These are phyloP conservation scores for Rutilus rutilus DNA, from an alignment of 2,113 vertebrate genomes.

Conservation along the genomic window DNA sequence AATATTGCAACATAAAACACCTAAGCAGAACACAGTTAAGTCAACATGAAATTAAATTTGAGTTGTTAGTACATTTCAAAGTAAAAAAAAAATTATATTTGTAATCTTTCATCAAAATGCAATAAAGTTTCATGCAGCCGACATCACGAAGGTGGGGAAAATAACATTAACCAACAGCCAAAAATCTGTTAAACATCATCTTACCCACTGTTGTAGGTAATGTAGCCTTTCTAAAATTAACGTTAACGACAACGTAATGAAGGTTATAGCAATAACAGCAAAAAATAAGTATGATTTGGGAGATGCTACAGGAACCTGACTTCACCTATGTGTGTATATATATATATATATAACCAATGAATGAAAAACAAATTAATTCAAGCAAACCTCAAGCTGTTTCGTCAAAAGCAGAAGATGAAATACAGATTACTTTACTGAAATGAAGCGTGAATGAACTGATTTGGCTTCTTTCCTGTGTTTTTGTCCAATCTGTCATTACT, in stretches of 20 bases:
- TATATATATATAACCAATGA: too few species aligned
- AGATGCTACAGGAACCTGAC: too few species aligned
- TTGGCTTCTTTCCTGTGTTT: constrained; percentile 1
- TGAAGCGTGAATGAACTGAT: neutral
- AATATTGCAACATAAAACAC: constrained; percentile 8
- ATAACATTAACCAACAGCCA: neutral
- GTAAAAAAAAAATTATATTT: neutral
- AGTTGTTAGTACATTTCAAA: neutral
- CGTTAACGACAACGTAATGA: too few species aligned
- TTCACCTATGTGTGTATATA: too few species aligned
- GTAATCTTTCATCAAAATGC: neutral
- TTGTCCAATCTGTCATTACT: constrained; percentile 7
- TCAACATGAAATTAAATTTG: neutral
- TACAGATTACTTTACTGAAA: constrained; percentile 11
- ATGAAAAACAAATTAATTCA: neutral
- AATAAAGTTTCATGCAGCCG: neutral
- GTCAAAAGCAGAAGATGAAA: neutral
- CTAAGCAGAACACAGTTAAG: neutral
- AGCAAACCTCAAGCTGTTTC: neutral
- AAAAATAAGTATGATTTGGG: too few species aligned
- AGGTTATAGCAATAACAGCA: too few species aligned
- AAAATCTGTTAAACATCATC: neutral
- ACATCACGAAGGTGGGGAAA: neutral
- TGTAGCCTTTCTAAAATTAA: too few species aligned
- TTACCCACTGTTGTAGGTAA: too few species aligned